Percentiles rank a stretch among this genome's conserved stretches.
Evolutionary conservation across 2,797 vertebrate genomes (phyloP).

Genomic region (Dallia pectoralis): DNA sequence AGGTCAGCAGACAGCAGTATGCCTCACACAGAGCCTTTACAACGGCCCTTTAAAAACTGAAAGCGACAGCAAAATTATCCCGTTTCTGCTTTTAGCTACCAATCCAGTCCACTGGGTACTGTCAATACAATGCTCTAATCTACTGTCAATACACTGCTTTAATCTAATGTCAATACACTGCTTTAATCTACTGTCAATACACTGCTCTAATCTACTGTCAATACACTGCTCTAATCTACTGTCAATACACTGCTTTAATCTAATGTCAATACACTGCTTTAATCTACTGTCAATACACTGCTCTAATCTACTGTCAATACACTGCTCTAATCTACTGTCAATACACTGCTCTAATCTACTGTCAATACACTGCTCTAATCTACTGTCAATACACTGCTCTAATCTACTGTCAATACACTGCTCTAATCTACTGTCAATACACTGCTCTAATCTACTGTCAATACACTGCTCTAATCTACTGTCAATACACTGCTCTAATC

Average conservation of each 20-base stretch:
- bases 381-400: conserved; percentile 36
- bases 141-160: conserved; percentile 35
- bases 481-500: conserved; percentile 32
- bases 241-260: conserved; percentile 32
- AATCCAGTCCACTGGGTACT: too few relatives aligned
- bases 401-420: conserved; percentile 37
- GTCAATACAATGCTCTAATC: too few relatives aligned
- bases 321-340: conserved; percentile 38
- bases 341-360: conserved; percentile 32
- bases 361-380: too few relatives aligned
- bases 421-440: conserved; percentile 34
- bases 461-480: conserved; percentile 41
- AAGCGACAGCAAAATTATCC: conserved; percentile 31
- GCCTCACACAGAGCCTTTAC: conserved; percentile 3
- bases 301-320: too few relatives aligned
- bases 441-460: conserved; percentile 33
- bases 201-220: conserved; percentile 33
- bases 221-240: conserved; percentile 41
- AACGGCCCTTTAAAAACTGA: conserved; percentile 38
- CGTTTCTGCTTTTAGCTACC: conserved; percentile 40
- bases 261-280: too few relatives aligned
- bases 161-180: conserved; percentile 37
- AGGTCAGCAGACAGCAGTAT: background rate
- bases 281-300: conserved; percentile 36
- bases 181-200: conserved; percentile 34